phyloP scores from a whole-genome alignment of 2,113 vertebrate genomes.

The Ophiodon elongatus region DNA sequence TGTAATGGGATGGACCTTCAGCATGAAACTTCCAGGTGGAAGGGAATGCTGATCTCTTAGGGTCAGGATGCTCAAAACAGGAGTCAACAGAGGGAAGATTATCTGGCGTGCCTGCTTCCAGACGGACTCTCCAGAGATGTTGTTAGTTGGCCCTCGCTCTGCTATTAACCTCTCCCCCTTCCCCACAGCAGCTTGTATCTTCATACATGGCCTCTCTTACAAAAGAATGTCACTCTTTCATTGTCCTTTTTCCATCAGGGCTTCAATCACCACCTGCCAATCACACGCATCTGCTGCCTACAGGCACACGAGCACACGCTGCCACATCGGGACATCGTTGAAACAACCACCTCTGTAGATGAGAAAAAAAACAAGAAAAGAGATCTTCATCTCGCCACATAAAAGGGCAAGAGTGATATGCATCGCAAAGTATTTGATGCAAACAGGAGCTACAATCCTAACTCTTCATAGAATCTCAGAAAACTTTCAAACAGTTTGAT shows the following conservation, averaged over 20 bases:
- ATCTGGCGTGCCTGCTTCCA: constrained; percentile 34
- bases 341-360: constrained; percentile 34
- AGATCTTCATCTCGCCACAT: constrained; percentile 17
- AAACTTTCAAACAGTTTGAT: constrained; percentile 17
- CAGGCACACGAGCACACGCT: constrained; percentile 34
- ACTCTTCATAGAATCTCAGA: background rate
- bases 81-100: constrained; percentile 63
- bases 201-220: constrained; percentile 57
- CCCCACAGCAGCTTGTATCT: constrained; percentile 50
- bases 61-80: constrained; percentile 52
- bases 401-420: constrained; percentile 27
- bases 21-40: constrained; percentile 72
- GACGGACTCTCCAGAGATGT: constrained; percentile 59
- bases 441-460: constrained; percentile 10
- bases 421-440: constrained; percentile 8
- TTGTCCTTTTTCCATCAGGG: constrained; percentile 66
- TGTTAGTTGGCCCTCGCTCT: constrained; percentile 49
- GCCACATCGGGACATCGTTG: constrained; percentile 44
- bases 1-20: constrained; percentile 76
- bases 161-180: constrained; percentile 38
- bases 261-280: constrained; percentile 74
- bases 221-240: constrained; percentile 61
- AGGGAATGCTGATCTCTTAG: constrained; percentile 47
- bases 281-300: constrained; percentile 66
- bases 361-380: constrained; percentile 43